Evolutionary conservation across 2,888 invertebrate species (phyloP), one percentile per base, ranked within the genome.

Genomic region (Athetis lepigone): DNA sequence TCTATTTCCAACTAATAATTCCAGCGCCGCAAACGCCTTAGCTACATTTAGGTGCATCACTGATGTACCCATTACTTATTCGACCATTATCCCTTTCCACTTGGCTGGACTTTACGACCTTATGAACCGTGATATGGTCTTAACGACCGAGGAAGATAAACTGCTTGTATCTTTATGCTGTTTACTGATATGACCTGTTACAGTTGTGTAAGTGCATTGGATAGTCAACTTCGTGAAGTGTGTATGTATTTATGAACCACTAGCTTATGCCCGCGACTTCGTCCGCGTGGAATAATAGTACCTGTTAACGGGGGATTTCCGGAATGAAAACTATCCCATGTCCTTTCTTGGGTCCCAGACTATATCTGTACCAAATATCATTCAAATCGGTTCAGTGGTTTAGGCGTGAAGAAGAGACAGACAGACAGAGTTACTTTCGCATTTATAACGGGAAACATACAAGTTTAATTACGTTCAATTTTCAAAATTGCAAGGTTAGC

Each of bases 71-170:
- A 71, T 75, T 80, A 78, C 51, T 62, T 78, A 75, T 78, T 60
- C 57, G 63, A 43, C 63, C 62, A 78, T 80, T 80, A 80, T 66
- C 79, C 61, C 55, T 64, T 79, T 75, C 61, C 76, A 39, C 47
- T 66, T 25, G 46, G 58, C 62, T 78, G 68, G 58, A 65, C 65
- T 80, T 78, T 75, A 69, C 46, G 77, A 76, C 62, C 69, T 69
- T 80, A 78, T 65, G 75, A 60, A 51, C 62, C 81, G 51, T 71
- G 25, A 19, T 57, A 51, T 51, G 59, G 40, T 46, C 63, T 71
- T 80, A 69, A 78, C 61, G 64, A 56, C 52, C 57, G 7, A n/a
- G 25, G 40, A 70, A 62, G 64, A 74, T 59, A 60, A 58, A 74
- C 43, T 55, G 75, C 54, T n/a, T 75, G 51, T 70, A 46, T 74